Evolutionary conservation across 1,140 invertebrate species (phyloP).

Genomic region (Potamilus streckersoni): DNA sequence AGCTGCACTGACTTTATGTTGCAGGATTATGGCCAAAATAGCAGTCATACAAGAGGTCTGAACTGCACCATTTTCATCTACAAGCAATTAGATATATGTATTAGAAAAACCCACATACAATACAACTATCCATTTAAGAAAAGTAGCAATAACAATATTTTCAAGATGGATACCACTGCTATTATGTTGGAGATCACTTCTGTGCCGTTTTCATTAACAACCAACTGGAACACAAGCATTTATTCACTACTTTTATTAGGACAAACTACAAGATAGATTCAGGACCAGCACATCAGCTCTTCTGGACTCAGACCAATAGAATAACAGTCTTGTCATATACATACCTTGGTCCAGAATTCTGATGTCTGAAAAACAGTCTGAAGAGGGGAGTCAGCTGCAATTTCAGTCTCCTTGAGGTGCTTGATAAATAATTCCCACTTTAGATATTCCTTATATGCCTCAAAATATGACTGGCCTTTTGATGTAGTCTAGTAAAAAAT

Average conservation of each 20-base stretch:
- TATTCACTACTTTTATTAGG: background rate
- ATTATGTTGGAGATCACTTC: no score
- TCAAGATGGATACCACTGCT: no score
- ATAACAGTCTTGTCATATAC: background rate
- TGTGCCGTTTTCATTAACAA: no score
- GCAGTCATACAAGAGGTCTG: no score
- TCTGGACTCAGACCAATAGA: background rate
- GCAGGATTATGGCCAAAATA: no score
- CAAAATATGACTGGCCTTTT: slow-evolving; percentile 58
- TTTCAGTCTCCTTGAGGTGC: slow-evolving; percentile 35
- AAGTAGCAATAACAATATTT: no score
- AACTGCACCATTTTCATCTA: no score
- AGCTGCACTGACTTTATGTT: no score
- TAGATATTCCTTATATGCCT: slow-evolving; percentile 55
- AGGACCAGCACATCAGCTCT: background rate
- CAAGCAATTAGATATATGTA: no score
- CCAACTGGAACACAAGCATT: no score
- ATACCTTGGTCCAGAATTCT: slow-evolving; percentile 60
- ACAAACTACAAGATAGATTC: background rate
- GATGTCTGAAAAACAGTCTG: slow-evolving; percentile 57
- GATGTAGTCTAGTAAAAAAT: slow-evolving; percentile 50
- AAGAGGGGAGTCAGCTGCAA: slow-evolving; percentile 41
- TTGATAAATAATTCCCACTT: slow-evolving; percentile 55
- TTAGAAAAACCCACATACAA: no score
- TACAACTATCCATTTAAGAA: no score